Conservation (phyloP, 2,113 vertebrate species). For the Psittacula cyanocephala region DNA sequence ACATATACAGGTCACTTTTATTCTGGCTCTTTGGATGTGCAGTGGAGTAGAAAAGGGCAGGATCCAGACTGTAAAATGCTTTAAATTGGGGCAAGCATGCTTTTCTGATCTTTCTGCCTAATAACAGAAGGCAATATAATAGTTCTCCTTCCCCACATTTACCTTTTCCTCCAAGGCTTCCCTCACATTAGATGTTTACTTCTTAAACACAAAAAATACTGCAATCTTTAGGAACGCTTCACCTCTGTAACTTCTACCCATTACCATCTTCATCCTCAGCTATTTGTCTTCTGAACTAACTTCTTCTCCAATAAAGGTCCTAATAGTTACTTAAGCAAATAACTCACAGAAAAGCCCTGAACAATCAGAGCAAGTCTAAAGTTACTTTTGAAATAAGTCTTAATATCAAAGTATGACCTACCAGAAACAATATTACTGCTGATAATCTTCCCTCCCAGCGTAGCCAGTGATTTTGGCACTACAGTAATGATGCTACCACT, state of each 20-base stretch:
- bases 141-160: not conserved
- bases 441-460: constrained; percentile 95
- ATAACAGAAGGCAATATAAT: not conserved
- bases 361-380: not conserved
- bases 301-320: not conserved
- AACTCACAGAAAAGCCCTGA: not conserved
- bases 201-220: not conserved
- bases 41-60: not conserved
- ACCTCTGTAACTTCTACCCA: not conserved
- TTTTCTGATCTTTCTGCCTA: not conserved
- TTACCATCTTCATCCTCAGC: not conserved
- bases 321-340: not conserved
- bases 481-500: constrained; percentile 98
- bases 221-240: not conserved
- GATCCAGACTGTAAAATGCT: not conserved
- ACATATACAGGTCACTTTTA: not conserved
- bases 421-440: constrained; percentile 97
- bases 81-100: not conserved
- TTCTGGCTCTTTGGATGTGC: not conserved
- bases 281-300: not conserved
- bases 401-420: constrained; percentile 60
- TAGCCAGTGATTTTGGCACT: constrained; percentile 95
- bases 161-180: not conserved
- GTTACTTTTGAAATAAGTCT: not conserved
- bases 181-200: not conserved